Percentiles rank a stretch among this genome's conserved stretches.
phyloP scores from a whole-genome alignment of 1,140 invertebrate genomes.

The Aphelinus atriplicis region DNA sequence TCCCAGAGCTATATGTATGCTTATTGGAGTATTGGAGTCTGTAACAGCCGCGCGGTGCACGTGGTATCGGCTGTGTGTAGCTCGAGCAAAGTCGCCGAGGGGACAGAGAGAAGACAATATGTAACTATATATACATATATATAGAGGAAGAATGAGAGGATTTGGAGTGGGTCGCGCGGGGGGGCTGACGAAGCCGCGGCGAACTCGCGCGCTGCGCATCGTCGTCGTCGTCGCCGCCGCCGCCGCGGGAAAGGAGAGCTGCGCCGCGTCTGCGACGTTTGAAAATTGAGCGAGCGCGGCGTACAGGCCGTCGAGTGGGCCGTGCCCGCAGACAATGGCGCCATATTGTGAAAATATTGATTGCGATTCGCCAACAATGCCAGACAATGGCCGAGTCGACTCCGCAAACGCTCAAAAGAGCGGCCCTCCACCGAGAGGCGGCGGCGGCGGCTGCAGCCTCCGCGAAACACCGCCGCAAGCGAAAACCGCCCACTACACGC shows the following conservation, averaged over 20 bases:
- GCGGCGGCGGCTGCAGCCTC: too few species aligned
- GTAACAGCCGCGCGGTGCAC: too few species aligned
- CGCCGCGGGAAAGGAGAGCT: too few species aligned
- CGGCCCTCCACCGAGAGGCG: conserved; percentile 10
- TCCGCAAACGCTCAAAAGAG: conserved; percentile 53
- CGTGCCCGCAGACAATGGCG: conserved; percentile 62
- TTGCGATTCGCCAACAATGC: conserved; percentile 64
- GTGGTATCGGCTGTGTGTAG: too few species aligned
- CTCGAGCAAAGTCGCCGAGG: too few species aligned
- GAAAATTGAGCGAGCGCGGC: not conserved
- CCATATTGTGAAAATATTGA: conserved; percentile 68
- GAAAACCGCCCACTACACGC: too few species aligned
- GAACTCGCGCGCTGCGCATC: not conserved
- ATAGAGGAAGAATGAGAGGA: not conserved
- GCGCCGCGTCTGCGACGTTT: too few species aligned
- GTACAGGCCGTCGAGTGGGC: conserved; percentile 42
- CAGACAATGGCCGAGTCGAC: conserved; percentile 58
- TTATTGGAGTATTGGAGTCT: too few species aligned
- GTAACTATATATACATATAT: conserved; percentile 1
- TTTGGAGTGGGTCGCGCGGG: not conserved
- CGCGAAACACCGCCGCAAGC: too few species aligned
- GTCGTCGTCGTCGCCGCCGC: too few species aligned
- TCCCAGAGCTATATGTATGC: too few species aligned
- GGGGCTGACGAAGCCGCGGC: conserved; percentile 13
- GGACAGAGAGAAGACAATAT: not conserved